Base-by-base conservation (phyloP, 2,797 vertebrate species). In the Sebastes itinus region DNA sequence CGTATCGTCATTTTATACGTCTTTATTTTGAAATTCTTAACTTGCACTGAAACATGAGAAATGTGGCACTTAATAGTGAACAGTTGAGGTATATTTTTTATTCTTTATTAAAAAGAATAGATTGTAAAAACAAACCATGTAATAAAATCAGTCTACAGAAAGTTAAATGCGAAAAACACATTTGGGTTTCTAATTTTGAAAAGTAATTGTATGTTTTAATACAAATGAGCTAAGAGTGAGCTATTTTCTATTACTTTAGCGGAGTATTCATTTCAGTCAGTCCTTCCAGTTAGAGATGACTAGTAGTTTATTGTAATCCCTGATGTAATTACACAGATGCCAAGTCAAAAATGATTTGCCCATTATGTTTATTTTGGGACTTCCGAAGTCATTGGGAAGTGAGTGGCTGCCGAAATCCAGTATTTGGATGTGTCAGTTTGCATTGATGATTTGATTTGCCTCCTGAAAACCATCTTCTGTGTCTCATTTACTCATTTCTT, bases 401-500 rank as follows among this genome's bases (percentile, higher is more conserved):
- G 14, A 72, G 12, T 33, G 30, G 27, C 42, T 46, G 49, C 28
- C 7, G 42, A 76, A 66, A 65, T 59, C 11, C 20, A 27, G 18
- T 65, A 6, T 76, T 78, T 54, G 13, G 38, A 58, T 56, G 38
- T 35, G 22, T 63, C 49, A 0, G 4, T 65, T 71, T 77, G 35
- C 32, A 18, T 69, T 71, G 52, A 75, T 66, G 73, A 72, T 77
- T 68, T 6, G 63, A 72, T 77, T 69, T 38, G 54, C 64, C 33
- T 56, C 74, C 18, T 79, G 9, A 32, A 86, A 79, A 65, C 23
- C n/a, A 46, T 82, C 60, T 72, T 28, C 28, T 54, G 18, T 38
- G 16, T 72, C 69, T 78, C 65, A 42, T 68, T 72, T 72, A 20
- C 61, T 90, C 38, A 73, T 83, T 84, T 83, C 38, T 66, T 68